Percentiles rank a stretch among this genome's conserved stretches.
phyloP scores from a whole-genome alignment of 1,140 invertebrate species.

The Zophobas morio region DNA sequence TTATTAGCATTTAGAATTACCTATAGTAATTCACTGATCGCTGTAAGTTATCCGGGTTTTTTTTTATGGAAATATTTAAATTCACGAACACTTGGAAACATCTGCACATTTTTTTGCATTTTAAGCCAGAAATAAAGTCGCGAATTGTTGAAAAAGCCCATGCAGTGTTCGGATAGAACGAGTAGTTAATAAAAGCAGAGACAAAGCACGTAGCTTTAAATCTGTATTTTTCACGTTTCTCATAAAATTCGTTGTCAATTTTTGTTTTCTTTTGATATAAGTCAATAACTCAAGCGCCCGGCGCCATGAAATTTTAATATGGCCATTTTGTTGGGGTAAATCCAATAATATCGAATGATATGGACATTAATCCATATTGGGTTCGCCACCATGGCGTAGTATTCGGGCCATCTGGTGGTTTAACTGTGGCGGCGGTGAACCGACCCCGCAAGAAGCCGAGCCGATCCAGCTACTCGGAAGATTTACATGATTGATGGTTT shows the following conservation, averaged over 20 bases:
- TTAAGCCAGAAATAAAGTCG: too few species aligned
- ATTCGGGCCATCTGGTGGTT: constrained; percentile 43
- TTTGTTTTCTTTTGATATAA: constrained; percentile 29
- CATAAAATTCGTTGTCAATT: constrained; percentile 31
- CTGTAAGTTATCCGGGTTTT: too few species aligned
- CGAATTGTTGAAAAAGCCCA: too few species aligned
- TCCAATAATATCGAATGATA: constrained; percentile 44
- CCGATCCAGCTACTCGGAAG: constrained; percentile 47
- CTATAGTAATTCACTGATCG: too few species aligned
- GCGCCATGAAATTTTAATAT: constrained; percentile 39
- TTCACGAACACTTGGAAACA: too few species aligned
- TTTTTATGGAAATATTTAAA: too few species aligned
- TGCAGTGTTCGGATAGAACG: too few species aligned
- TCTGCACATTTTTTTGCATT: too few species aligned
- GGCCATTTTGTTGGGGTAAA: constrained; percentile 30
- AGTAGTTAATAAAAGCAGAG: too few species aligned
- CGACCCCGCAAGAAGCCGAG: constrained; percentile 42
- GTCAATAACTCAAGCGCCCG: constrained; percentile 29
- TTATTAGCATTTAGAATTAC: too few species aligned
- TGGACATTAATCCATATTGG: constrained; percentile 46
- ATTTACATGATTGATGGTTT: constrained; percentile 62
- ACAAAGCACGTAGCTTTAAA: not conserved
- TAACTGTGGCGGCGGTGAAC: constrained; percentile 37
- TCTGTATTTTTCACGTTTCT: not conserved
- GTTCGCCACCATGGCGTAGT: constrained; percentile 36